Base-by-base conservation (phyloP, 2,113 vertebrate species). In the Notothenia coriiceps region DNA sequence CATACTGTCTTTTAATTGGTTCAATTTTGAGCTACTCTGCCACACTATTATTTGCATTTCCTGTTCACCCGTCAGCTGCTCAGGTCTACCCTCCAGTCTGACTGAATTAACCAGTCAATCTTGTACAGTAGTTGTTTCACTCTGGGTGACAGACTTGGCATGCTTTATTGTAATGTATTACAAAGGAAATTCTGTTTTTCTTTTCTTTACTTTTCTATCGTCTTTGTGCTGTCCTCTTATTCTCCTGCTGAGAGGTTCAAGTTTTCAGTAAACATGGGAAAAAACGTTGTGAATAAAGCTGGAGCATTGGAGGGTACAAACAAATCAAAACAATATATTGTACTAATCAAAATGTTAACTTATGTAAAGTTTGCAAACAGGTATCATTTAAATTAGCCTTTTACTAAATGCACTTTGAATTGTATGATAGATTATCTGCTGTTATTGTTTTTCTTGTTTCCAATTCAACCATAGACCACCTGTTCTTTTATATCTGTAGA, bases 331-430 rank as follows among this genome's bases (percentile, higher is more conserved):
- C 17, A 47, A 43, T 17, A 18, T 82, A 82, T 91, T 82, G 60
- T 88, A 89, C 79, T 93, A 85, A 90, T 92, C 85, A 74, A 75
- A 66, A 91, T 61, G 68, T 80, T 92, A 90, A 92, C 77, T 92
- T 93, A 95, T 95, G 94, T 96, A 92, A 94, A 96, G 93, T 96
- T 96, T 96, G 90, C 94, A 96, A 94, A 96, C 93, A 95, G 89
- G 95, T 96, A 90, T 94, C 88, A 92, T 92, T 95, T 95, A 88
- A 96, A 93, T 91, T 96, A 95, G 94, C 94, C 86, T 96, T 97
- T 97, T 96, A 97, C 96, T 97, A 96, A 93, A 96, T 97, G 96
- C 95, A 97, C 96, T 98, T 98, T 97, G 95, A 96, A 94, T 95
- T 94, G 91, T 93, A 92, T 88, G 73, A 95, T 95, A 96, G 92